Evolutionary conservation across 2,888 invertebrate species (phyloP), one percentile per base, ranked within the genome.

Genomic region (Mythimna loreyi): DNA sequence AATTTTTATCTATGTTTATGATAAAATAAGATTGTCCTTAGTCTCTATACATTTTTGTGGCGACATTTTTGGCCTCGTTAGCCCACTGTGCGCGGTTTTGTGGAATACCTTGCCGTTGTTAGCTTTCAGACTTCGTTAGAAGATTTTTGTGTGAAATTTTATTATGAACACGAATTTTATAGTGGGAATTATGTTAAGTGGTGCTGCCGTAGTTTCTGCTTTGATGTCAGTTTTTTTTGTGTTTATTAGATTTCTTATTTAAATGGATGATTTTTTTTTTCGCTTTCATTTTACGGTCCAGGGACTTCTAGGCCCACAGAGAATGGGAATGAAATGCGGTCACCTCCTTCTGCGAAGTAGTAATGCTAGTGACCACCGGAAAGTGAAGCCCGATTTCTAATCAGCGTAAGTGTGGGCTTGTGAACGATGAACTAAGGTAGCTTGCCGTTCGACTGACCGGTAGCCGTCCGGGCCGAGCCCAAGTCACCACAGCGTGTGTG

Each of bases 1-100:
- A 80, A 66, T 87, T 88, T 86, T 87, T 85, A 84, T 82, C 75
- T 77, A 81, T 82, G 81, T 83, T 86, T 83, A 80, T 71, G 72
- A 56, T 81, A 81, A 85, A 88, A 87, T 85, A 76, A 84, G 84
- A 88, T 87, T 87, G 81, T 84, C 62, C 69, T 69, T 63, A 47
- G 59, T 53, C 65, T 69, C 40, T 60, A 63, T 74, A 75, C 80
- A 82, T 84, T 87, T 84, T 78, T 84, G 83, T 72, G 78, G 78
- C 75, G 69, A 64, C 23, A 58, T 62, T 69, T 68, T 78, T 62
- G 47, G 50, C 59, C n/a, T 75, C 78, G 75, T 75, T 78, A 77
- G 33, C 2, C 21, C 13, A 67, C 19, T 67, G 33, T 52, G 67
- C 23, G 52, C n/a, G 66, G 28, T 58, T 72, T 59, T 67, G 78